Evolutionary conservation across 2,113 vertebrate species (phyloP).

Genomic region (Pomatostomus ruficeps): DNA sequence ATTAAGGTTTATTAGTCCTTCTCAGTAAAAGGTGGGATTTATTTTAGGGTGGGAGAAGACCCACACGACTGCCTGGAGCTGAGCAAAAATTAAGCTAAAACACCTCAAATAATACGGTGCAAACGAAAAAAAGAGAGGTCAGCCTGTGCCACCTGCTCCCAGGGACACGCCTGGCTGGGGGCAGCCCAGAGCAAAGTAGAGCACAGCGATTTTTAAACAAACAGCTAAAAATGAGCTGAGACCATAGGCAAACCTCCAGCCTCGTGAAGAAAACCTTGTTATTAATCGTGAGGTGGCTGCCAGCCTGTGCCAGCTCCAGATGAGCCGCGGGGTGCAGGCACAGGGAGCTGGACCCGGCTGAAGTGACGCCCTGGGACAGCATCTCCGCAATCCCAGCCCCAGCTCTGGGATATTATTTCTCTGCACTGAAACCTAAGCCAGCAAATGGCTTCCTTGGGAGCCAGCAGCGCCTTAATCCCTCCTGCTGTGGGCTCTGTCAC

Average conservation of each 20-base stretch:
- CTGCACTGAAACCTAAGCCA: neutral
- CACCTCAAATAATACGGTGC: neutral
- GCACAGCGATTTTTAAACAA: neutral
- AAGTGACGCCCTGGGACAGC: neutral
- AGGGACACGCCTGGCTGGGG: neutral
- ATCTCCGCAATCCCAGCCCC: neutral
- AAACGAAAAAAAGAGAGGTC: neutral
- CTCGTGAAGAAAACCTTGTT: rapidly evolving
- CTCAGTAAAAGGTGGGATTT: neutral
- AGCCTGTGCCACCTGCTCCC: rapidly evolving
- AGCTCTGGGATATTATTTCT: neutral
- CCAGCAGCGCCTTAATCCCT: neutral
- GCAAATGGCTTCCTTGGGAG: conserved; percentile 1
- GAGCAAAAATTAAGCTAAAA: neutral
- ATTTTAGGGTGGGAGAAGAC: neutral
- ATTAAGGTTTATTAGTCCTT: neutral
- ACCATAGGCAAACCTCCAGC: neutral
- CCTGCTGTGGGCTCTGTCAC: neutral
- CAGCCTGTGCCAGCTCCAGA: neutral
- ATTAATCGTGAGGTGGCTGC: rapidly evolving
- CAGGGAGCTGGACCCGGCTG: neutral
- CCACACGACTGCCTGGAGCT: neutral
- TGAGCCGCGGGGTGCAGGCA: neutral
- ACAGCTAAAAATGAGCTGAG: neutral
- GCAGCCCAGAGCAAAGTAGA: neutral